phyloP scores from a whole-genome alignment of 2,113 vertebrate species.

The Beaufortia kweichowensis region DNA sequence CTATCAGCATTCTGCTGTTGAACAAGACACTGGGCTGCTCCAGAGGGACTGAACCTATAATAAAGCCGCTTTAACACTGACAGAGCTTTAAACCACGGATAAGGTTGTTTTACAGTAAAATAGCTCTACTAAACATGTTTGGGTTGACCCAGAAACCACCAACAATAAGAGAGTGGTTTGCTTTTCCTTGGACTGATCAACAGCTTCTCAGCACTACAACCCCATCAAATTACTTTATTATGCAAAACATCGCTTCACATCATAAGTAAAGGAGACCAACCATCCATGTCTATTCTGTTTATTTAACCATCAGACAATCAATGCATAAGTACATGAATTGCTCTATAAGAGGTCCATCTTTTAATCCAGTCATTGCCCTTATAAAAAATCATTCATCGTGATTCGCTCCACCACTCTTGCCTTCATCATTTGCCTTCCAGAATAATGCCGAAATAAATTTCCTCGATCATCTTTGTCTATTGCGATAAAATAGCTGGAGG shows the following conservation, averaged over 20 bases:
- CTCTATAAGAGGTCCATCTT: slow-evolving; percentile 6
- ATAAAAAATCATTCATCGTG: slow-evolving; percentile 2
- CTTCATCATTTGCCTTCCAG: background rate
- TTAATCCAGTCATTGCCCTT: background rate
- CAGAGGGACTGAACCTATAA: background rate
- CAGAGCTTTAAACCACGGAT: background rate
- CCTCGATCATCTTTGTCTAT: slow-evolving; percentile 14
- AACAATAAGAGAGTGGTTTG: background rate
- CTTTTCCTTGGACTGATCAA: too few species aligned
- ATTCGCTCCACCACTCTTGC: slow-evolving; percentile 1
- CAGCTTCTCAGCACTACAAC: too few species aligned
- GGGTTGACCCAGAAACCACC: background rate
- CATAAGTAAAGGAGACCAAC: background rate
- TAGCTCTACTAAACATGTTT: too few species aligned
- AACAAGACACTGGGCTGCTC: background rate
- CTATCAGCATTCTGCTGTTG: background rate
- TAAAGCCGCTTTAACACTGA: background rate
- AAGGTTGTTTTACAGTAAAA: too few species aligned
- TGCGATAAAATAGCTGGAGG: slow-evolving; percentile 23
- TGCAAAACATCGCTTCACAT: too few species aligned
- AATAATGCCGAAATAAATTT: slow-evolving; percentile 37
- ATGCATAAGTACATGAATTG: background rate
- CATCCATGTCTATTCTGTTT: background rate
- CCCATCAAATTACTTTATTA: too few species aligned
- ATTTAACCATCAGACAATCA: background rate